Conservation (phyloP, 2,113 vertebrate species). For the Bos javanicus region DNA sequence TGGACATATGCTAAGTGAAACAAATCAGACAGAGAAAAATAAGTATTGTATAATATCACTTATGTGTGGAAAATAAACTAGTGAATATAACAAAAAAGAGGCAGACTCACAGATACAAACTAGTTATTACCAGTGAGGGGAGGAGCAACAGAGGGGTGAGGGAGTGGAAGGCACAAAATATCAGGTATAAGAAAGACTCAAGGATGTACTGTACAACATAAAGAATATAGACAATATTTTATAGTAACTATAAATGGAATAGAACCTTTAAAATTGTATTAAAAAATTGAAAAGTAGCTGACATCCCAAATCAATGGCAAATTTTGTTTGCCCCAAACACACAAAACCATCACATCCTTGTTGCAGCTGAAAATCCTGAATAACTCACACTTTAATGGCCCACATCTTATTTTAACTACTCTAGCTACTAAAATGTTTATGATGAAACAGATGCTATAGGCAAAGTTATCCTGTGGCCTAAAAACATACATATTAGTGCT, state of each 20-base stretch:
- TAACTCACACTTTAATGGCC: neutral
- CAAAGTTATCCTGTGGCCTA: neutral
- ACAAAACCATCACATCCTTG: neutral
- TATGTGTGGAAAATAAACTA: neutral
- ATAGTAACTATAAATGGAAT: neutral
- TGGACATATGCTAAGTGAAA: neutral
- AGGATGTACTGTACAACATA: neutral
- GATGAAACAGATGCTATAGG: neutral
- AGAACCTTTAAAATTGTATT: neutral
- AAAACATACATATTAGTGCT: neutral
- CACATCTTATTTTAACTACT: neutral
- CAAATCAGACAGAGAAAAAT: neutral
- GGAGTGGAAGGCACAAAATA: neutral
- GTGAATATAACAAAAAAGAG: neutral
- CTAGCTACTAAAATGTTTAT: slow-evolving; percentile 2
- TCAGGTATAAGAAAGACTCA: neutral
- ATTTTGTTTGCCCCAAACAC: slow-evolving; percentile 44
- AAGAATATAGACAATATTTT: neutral
- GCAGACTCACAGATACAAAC: neutral
- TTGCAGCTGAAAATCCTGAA: neutral
- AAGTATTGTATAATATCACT: neutral
- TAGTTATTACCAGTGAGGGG: neutral
- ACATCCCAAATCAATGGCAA: slow-evolving; percentile 34
- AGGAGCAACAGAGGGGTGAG: neutral
- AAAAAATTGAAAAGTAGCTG: neutral